A percentile compares a stretch with the other conserved stretches of the same genome.
These are phyloP conservation scores for Glomeris marginata DNA, from an alignment of 2,888 invertebrate species.

Conservation along the genomic window DNA sequence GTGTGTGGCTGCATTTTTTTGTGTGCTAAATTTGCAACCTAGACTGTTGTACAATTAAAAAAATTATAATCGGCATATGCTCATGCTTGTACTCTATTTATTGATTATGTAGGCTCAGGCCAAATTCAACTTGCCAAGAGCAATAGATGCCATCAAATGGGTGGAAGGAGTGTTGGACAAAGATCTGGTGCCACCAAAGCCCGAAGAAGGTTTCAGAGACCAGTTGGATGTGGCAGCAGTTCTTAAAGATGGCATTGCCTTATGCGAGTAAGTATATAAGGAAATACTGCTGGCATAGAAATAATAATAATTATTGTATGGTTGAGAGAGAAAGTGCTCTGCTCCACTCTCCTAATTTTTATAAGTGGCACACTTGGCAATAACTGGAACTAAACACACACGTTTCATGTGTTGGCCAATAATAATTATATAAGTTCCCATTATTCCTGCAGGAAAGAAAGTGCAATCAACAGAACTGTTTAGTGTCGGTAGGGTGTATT, in stretches of 20 bases:
- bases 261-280: slow-evolving; percentile 31
- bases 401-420: not conserved
- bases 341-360: too few species aligned
- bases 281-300: not conserved
- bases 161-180: slow-evolving; percentile 30
- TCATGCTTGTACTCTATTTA: not conserved
- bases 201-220: slow-evolving; percentile 26
- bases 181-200: slow-evolving; percentile 24
- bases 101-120: slow-evolving; percentile 31
- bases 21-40: not conserved
- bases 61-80: slow-evolving; percentile 4
- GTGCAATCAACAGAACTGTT: too few species aligned
- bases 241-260: slow-evolving; percentile 34
- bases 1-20: too few species aligned
- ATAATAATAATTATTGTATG: not conserved
- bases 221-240: slow-evolving; percentile 32
- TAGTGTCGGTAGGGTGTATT: not conserved
- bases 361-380: slow-evolving; percentile 1
- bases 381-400: not conserved
- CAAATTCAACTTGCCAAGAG: slow-evolving; percentile 34
- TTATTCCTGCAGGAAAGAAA: not conserved
- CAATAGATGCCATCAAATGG: slow-evolving; percentile 33
- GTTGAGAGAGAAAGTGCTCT: not conserved
- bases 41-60: not conserved
- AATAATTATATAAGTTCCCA: too few species aligned